Percentiles rank a stretch among this genome's conserved stretches.
phyloP scores from a whole-genome alignment of 1,140 invertebrate genomes.

The Brachionus calyciflorus region DNA sequence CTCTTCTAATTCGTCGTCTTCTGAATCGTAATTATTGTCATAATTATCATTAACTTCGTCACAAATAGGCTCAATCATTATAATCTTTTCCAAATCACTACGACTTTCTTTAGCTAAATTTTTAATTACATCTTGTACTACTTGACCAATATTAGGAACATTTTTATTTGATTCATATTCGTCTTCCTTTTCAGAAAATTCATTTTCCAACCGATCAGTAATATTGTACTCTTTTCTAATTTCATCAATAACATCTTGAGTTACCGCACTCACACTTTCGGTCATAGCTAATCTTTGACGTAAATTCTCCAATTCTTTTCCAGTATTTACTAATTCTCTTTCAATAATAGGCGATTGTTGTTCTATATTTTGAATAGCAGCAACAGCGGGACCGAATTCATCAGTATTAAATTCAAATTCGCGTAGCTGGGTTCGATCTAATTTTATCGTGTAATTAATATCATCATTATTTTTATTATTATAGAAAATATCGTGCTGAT shows the following conservation, averaged over 20 bases:
- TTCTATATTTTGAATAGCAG: constrained; percentile 32
- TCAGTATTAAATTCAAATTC: constrained; percentile 15
- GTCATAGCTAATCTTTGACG: neutral
- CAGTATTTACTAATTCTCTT: constrained; percentile 30
- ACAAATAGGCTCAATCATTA: neutral
- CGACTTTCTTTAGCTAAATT: constrained; percentile 27
- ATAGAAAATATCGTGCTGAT: neutral
- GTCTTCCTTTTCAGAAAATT: neutral
- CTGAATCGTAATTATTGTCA: neutral
- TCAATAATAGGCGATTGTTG: constrained; percentile 43
- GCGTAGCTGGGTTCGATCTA: constrained; percentile 1
- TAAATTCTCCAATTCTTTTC: constrained; percentile 22
- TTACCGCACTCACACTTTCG: constrained; percentile 12
- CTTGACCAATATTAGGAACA: neutral
- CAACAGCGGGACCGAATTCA: neutral
- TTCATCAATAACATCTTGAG: neutral
- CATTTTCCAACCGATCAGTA: neutral
- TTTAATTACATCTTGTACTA: constrained; percentile 17
- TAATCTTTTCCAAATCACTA: constrained; percentile 36
- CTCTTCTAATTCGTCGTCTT: neutral
- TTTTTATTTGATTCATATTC: neutral
- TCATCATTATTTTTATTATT: neutral
- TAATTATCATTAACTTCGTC: neutral
- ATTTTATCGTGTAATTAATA: neutral
- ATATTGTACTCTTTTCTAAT: constrained; percentile 28